Base-by-base conservation (phyloP, 2,888 invertebrate genomes). In the Anaspis maculata region DNA sequence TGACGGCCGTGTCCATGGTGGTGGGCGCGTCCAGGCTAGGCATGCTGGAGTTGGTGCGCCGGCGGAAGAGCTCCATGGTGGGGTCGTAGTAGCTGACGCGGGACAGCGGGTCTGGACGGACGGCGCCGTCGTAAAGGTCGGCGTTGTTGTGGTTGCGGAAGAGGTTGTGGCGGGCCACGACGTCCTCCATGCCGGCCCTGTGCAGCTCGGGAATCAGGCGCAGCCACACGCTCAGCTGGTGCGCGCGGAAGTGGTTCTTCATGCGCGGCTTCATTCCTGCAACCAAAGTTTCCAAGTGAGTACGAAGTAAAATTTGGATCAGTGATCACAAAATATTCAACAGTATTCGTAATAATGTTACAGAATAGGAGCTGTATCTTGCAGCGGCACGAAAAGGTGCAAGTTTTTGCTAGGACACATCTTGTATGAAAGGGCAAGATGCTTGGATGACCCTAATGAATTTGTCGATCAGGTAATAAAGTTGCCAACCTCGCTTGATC, bases 171-270 rank as follows among this genome's bases (percentile, higher is more conserved):
- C 84, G 72, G 1, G 84, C 81, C 25, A 85, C 83, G 5, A 86
- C 87, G 62, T 88, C 88, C 55, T 87, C 88, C 86, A 88, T 88
- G 3, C 88, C 88, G 0, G 86, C 83, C 32, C 87, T 72, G 60
- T 89, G 88, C 0, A 89, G 72, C 62, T 94, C 92, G 0, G 95
- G 95, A 27, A 96, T 86, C 4, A 95, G 74, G 3, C 94, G 83
- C 5, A 94, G 68, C 96, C 96, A 96, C 25, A 95, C 88, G 27
- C 94, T 92, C 29, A 95, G 73, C 60, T 94, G 91, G 66, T 94
- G 92, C 2, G 94, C 91, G 28, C 94, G 76, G 68, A 89, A 95
- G 69, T 94, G 94, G 62, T 91, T 90, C 61, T 88, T 89, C 67
- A 90, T 77, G 40, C 84, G 79, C 1, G 92, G 88, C 59, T 91